These are phyloP conservation scores for Rhyacophila evoluta DNA, from an alignment of 2,888 invertebrate species.

Conservation along the genomic window DNA sequence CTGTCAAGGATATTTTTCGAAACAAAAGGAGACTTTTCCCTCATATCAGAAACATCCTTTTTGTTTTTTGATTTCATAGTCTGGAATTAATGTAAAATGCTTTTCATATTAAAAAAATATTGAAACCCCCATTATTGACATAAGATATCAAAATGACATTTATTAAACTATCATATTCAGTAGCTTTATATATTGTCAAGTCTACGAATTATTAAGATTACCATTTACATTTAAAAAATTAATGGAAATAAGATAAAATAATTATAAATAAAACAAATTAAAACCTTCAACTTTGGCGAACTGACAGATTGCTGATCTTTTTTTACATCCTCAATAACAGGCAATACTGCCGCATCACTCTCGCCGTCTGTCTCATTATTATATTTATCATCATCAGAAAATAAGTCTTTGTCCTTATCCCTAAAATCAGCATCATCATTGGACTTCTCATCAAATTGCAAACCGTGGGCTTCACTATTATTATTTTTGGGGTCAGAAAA, in stretches of 20 bases:
- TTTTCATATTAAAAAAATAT: no score
- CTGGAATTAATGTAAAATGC: neutral
- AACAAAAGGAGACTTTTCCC: neutral
- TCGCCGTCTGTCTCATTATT: constrained; percentile 68
- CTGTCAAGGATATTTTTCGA: constrained; percentile 32
- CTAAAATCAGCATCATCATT: constrained; percentile 55
- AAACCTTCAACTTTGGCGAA: constrained; percentile 54
- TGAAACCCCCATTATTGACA: no score
- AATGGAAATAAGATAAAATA: no score
- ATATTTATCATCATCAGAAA: constrained; percentile 68
- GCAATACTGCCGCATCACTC: constrained; percentile 58
- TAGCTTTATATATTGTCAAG: no score
- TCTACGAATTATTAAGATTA: no score
- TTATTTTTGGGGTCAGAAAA: constrained; percentile 56
- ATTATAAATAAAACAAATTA: no score
- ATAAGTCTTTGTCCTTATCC: constrained; percentile 66
- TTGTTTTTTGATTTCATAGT: neutral
- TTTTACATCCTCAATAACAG: constrained; percentile 56
- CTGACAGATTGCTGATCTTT: constrained; percentile 66
- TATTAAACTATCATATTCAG: no score
- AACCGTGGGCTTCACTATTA: constrained; percentile 56
- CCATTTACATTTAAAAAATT: no score
- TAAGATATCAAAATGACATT: no score
- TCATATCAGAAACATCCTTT: neutral
- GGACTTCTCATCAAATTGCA: constrained; percentile 58